Evolutionary conservation across 1,140 invertebrate species (phyloP).

Genomic region (Branchinecta lynchi): DNA sequence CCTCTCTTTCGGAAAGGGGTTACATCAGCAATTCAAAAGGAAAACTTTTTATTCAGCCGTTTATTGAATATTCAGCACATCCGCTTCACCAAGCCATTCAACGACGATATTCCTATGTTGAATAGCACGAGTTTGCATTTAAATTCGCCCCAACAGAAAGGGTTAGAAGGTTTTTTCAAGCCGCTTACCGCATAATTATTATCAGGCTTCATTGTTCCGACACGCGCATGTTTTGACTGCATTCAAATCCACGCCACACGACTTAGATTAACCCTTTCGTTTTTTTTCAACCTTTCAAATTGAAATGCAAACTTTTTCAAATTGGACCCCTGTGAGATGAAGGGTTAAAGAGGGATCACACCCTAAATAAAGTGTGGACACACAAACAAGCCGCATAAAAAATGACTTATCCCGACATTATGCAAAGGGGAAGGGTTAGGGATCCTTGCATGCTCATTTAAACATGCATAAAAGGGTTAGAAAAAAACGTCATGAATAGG

Average conservation of each 20-base stretch:
- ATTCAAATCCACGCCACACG: constrained; percentile 3
- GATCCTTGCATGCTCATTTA: background rate
- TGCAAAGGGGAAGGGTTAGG: background rate
- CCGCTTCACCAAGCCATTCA: background rate
- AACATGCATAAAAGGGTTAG: constrained; percentile 11
- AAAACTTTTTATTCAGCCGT: background rate
- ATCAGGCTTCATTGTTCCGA: background rate
- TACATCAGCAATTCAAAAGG: constrained; percentile 10
- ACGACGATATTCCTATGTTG: background rate
- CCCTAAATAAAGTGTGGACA: background rate
- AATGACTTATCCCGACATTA: background rate
- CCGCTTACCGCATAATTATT: constrained; percentile 2
- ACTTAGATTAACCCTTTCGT: background rate
- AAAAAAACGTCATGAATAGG: background rate
- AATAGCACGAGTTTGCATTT: constrained; percentile 11
- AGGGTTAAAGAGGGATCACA: background rate
- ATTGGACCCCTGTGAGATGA: background rate
- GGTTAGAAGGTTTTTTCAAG: background rate
- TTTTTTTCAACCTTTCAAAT: background rate
- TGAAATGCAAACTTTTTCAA: constrained; percentile 12
- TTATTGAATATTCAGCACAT: constrained; percentile 6
- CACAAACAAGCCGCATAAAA: background rate
- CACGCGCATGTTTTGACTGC: constrained; percentile 9
- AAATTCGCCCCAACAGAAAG: background rate
- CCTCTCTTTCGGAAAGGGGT: background rate